Evolutionary conservation across 2,113 vertebrate species (phyloP).

Genomic region (Phrynosoma platyrhinos): DNA sequence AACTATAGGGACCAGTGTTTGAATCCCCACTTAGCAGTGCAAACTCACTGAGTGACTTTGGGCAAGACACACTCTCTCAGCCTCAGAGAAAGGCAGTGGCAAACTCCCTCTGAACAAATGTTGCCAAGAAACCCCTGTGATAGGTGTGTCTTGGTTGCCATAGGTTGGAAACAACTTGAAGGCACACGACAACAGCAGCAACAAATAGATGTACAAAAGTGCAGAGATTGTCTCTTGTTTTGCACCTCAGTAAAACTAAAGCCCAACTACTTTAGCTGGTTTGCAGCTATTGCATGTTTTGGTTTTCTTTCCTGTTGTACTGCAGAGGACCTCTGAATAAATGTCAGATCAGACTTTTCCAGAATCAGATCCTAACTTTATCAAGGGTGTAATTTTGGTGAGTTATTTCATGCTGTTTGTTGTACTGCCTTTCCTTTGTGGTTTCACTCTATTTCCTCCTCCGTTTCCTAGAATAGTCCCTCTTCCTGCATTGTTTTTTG

Average conservation of each 20-base stretch:
- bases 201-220: not conserved
- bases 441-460: slow-evolving; percentile 52
- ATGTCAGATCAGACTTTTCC: not conserved
- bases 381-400: not conserved
- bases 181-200: not conserved
- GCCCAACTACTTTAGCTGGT: not conserved
- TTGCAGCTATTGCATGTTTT: not conserved
- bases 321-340: not conserved
- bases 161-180: too few species aligned
- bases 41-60: too few species aligned
- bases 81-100: too few species aligned
- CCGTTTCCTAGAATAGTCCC: slow-evolving; percentile 49
- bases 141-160: too few species aligned
- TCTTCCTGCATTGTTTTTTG: slow-evolving; percentile 70
- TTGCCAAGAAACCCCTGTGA: too few species aligned
- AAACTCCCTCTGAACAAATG: too few species aligned
- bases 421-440: slow-evolving; percentile 49
- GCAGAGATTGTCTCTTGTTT: not conserved
- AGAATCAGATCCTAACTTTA: not conserved
- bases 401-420: slow-evolving; percentile 62
- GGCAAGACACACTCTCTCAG: too few species aligned
- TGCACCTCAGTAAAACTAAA: not conserved
- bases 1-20: too few species aligned
- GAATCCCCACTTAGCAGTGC: too few species aligned
- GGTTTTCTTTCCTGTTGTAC: not conserved